These are phyloP conservation scores for Hucho hucho DNA, from an alignment of 2,113 vertebrate genomes.

Conservation along the genomic window DNA sequence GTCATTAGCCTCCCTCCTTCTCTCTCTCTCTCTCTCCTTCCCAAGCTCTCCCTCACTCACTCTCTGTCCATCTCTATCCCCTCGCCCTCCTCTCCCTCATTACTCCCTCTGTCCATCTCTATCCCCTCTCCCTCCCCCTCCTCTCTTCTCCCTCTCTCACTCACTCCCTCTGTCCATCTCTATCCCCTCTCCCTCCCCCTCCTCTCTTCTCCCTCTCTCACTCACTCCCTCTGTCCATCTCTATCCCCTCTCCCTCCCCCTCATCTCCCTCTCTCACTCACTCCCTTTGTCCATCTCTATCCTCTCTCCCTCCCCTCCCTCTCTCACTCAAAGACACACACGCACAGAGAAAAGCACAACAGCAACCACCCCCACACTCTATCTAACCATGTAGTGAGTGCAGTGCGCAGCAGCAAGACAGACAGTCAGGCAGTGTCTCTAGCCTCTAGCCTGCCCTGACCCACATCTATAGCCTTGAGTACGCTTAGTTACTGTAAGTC, in stretches of 20 bases:
- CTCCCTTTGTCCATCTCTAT: slow-evolving; percentile 38
- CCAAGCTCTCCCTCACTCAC: slow-evolving; percentile 39
- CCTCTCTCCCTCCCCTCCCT: slow-evolving; percentile 9
- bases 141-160: slow-evolving; percentile 38
- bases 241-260: background rate
- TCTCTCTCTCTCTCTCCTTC: slow-evolving; percentile 34
- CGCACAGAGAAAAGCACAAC: slow-evolving; percentile 42
- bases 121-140: slow-evolving; percentile 39
- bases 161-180: slow-evolving; percentile 16
- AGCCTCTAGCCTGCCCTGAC: slow-evolving; percentile 73
- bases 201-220: slow-evolving; percentile 46
- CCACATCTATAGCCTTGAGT: slow-evolving; percentile 81
- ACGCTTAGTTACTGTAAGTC: slow-evolving; percentile 76
- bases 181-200: slow-evolving; percentile 38
- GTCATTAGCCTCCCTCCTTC: slow-evolving; percentile 20
- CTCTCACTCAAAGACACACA: slow-evolving; percentile 38
- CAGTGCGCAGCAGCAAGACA: slow-evolving; percentile 29
- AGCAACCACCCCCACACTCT: slow-evolving; percentile 73
- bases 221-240: slow-evolving; percentile 7
- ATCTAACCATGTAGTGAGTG: slow-evolving; percentile 55
- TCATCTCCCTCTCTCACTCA: slow-evolving; percentile 52
- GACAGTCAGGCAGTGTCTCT: slow-evolving; percentile 16
- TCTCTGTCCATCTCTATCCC: slow-evolving; percentile 26
- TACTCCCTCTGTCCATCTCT: slow-evolving; percentile 36
- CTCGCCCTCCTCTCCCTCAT: background rate